Conservation (phyloP, 2,113 vertebrate genomes). For the Sceloporus undulatus region DNA sequence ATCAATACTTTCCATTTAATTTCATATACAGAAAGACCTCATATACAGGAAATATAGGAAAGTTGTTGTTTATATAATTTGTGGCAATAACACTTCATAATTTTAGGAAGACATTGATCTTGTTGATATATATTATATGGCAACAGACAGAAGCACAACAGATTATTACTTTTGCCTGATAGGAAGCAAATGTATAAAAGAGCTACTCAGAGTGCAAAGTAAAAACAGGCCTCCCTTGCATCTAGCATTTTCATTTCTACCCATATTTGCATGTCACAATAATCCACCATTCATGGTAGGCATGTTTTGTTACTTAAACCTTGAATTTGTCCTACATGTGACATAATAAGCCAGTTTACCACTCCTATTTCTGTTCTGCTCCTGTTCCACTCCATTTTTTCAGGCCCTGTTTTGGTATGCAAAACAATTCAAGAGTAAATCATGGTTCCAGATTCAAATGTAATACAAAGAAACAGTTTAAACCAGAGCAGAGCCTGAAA, state of each 20-base stretch:
- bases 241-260: constrained; percentile 20
- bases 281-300: no score
- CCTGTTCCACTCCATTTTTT: no score
- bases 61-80: background rate
- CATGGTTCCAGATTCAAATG: no score
- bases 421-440: no score
- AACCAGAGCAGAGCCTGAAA: no score
- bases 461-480: no score
- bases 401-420: no score
- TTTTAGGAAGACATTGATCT: background rate
- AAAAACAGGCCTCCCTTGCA: background rate
- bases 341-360: no score
- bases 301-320: no score
- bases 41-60: background rate
- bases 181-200: background rate
- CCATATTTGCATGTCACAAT: constrained; percentile 20
- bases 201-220: background rate
- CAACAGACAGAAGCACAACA: background rate
- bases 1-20: background rate
- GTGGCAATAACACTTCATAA: background rate
- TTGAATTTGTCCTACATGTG: no score
- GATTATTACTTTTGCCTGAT: background rate
- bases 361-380: no score
- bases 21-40: background rate
- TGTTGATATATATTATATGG: background rate